Evolutionary conservation across 2,888 invertebrate species (phyloP).

Genomic region (Lochmaea capreae): DNA sequence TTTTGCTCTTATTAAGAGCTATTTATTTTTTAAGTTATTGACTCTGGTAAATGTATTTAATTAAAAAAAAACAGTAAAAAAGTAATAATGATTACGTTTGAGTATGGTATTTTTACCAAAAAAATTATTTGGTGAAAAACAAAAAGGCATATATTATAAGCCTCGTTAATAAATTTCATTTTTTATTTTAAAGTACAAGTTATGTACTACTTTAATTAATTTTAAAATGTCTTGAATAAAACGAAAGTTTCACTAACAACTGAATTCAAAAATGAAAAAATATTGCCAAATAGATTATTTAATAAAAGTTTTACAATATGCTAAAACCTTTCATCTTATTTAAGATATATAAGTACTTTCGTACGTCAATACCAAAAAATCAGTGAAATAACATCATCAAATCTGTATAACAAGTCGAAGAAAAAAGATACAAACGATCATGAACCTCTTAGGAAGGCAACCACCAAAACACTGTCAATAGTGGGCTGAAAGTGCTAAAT

Average conservation of each 20-base stretch:
- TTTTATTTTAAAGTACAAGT: conserved; percentile 56
- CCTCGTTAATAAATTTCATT: conserved; percentile 52
- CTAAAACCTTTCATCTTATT: background rate
- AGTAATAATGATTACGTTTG: conserved; percentile 71
- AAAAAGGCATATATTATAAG: conserved; percentile 42
- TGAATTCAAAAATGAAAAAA: background rate
- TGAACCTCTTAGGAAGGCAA: conserved; percentile 50
- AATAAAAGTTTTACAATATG: background rate
- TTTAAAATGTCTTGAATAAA: conserved; percentile 30
- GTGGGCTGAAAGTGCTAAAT: conserved; percentile 21
- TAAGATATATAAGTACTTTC: conserved; percentile 17
- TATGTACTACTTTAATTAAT: conserved; percentile 52
- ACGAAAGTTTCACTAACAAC: background rate
- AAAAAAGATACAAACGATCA: conserved; percentile 35
- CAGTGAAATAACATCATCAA: conserved; percentile 42
- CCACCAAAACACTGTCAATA: conserved; percentile 29
- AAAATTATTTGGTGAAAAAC: conserved; percentile 54
- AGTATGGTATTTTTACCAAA: conserved; percentile 72
- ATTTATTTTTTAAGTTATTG: conserved; percentile 54
- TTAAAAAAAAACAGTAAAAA: conserved; percentile 61
- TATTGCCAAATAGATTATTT: background rate
- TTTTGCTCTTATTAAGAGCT: conserved; percentile 43
- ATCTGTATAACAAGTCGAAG: background rate
- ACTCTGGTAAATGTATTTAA: conserved; percentile 57
- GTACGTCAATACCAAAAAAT: conserved; percentile 28